Percentiles rank a stretch among this genome's conserved stretches.
These are phyloP conservation scores for Syrphus vitripennis DNA, from an alignment of 2,888 invertebrate species.

Conservation along the genomic window DNA sequence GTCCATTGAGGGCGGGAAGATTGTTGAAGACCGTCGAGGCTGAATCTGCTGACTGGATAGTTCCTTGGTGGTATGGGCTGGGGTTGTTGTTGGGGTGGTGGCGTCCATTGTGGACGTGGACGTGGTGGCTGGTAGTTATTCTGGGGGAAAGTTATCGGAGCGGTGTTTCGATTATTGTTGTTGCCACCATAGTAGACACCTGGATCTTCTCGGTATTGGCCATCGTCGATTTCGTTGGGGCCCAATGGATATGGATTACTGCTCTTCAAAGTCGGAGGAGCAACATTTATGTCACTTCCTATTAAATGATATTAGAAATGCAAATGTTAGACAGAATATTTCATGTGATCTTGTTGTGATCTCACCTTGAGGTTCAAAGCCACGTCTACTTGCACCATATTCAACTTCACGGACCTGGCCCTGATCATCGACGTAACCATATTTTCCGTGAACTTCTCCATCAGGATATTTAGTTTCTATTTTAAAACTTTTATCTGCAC, in stretches of 20 bases:
- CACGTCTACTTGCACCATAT: conserved; percentile 91
- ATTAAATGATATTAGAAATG: conserved; percentile 67
- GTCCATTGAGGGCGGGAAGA: conserved; percentile 54
- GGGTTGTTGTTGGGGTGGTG: conserved; percentile 40
- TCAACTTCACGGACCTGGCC: conserved; percentile 90
- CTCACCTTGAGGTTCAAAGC: conserved; percentile 90
- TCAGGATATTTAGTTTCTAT: conserved; percentile 92
- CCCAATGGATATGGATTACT: conserved; percentile 82
- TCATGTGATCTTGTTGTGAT: not conserved
- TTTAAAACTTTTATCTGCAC: conserved; percentile 92
- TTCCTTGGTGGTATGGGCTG: conserved; percentile 18
- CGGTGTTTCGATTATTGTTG: conserved; percentile 76
- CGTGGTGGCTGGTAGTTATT: conserved; percentile 37
- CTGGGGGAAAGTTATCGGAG: conserved; percentile 30
- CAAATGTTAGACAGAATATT: not conserved
- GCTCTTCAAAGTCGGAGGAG: conserved; percentile 88
- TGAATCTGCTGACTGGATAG: conserved; percentile 78
- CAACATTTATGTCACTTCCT: conserved; percentile 88
- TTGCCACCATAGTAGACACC: conserved; percentile 87
- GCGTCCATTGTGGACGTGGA: conserved; percentile 46
- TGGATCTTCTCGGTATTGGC: conserved; percentile 93
- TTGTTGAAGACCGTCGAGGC: conserved; percentile 78
- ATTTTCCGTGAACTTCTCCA: conserved; percentile 93
- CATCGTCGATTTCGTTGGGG: conserved; percentile 89
- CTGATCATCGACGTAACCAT: conserved; percentile 92